Evolutionary conservation across 2,113 vertebrate species (phyloP), one percentile per base, ranked within the genome.

Genomic region (Pteropus alecto): DNA sequence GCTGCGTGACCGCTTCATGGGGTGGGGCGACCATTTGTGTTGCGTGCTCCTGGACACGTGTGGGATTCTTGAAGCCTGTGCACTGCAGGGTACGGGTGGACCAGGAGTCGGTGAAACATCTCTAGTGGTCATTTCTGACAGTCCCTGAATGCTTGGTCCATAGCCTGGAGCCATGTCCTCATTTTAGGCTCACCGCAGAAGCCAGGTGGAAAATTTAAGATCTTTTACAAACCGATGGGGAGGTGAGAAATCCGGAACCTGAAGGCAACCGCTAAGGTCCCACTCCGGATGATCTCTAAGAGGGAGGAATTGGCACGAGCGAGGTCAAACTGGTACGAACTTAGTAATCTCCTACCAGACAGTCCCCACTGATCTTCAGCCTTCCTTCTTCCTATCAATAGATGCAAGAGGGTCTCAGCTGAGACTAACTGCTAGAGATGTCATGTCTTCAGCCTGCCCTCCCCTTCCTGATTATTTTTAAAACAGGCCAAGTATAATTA

Each of bases 1-100:
- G 46, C 2, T 14, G 0, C 18, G 12, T 56, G 56, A 5, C 30
- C 1, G 3, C 19, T 46, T 16, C 19, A 0, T 28, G 46, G 7
- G 46, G 19, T 5, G 1, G 11, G 43, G 63, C 22, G 6, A 14
- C 28, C 12, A 10, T 21, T 60, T 13, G 15, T n/a, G 33, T 22
- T 11, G 22, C 14, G 22, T 1, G 0, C 30, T 51, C 28, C 7
- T 3, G 5, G 1, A 0, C 58, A 43, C 15, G 0, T 15, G 15
- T 26, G 56, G 56, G 79, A 61, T 85, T 79, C 76, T 51, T 26
- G 24, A 46, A 85, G 22, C 54, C 82, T 58, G 6, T 13, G 6
- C 48, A 3, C 30, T 77, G 41, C 35, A 41, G 68, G 33, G 41
- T 61, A 6, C 28, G 2, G 35, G 21, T 8, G 58, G 51, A 79